Evolutionary conservation across 2,797 vertebrate genomes (phyloP).

Genomic region (Tangara arthus): DNA sequence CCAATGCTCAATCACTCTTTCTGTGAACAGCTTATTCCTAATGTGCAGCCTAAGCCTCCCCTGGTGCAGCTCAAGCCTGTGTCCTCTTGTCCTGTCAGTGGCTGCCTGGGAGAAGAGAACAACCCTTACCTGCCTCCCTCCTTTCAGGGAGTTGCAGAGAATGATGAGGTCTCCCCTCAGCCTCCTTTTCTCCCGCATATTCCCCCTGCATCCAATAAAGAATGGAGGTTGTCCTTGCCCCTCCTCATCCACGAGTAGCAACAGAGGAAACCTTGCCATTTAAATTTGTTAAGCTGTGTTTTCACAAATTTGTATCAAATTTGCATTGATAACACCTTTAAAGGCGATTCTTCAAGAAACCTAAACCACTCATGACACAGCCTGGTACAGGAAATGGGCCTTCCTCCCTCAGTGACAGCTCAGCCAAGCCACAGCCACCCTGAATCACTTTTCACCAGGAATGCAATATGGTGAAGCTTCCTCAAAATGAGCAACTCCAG

Average conservation of each 20-base stretch:
- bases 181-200: too few relatives aligned
- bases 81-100: background rate
- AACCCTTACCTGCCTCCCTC: background rate
- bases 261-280: background rate
- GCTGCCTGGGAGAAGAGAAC: background rate
- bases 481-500: background rate
- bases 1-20: fast-evolving
- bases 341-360: background rate
- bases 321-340: background rate
- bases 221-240: background rate
- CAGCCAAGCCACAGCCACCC: background rate
- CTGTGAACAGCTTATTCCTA: background rate
- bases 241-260: background rate
- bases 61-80: background rate
- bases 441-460: background rate
- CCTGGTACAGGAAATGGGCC: background rate
- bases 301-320: background rate
- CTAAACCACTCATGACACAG: background rate
- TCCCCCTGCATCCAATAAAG: background rate
- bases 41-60: background rate
- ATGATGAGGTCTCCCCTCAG: too few relatives aligned
- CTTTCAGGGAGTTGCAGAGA: background rate
- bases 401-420: background rate
- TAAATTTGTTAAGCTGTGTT: background rate
- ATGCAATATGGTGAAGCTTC: background rate